These are phyloP conservation scores for Mesocricetus auratus DNA, from an alignment of 2,113 vertebrate genomes.

Conservation along the genomic window DNA sequence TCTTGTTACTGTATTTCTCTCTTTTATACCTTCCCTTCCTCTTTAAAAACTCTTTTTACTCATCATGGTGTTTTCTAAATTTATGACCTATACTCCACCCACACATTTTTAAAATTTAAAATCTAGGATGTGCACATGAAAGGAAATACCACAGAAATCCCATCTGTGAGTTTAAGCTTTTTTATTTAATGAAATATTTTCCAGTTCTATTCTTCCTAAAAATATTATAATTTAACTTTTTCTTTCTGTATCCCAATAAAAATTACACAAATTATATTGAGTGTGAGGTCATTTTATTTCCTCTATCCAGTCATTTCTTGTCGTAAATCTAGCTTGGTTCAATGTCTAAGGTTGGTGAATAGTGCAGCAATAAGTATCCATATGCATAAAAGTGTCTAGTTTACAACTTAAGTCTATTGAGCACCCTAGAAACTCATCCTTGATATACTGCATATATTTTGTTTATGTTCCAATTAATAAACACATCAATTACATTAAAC, in stretches of 20 bases:
- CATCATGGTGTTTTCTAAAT: neutral
- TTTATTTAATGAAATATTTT: neutral
- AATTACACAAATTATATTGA: neutral
- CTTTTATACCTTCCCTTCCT: neutral
- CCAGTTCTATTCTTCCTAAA: neutral
- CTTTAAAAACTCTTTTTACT: neutral
- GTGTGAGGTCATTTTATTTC: too few relatives aligned
- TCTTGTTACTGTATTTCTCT: neutral
- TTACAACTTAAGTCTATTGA: neutral
- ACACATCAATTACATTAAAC: neutral
- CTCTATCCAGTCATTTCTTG: neutral
- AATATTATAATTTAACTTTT: neutral
- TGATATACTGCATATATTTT: neutral
- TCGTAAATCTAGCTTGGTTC: neutral
- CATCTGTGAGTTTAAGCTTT: neutral
- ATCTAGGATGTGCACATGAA: neutral
- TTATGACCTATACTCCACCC: neutral
- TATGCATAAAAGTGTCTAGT: neutral
- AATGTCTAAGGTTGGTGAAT: neutral
- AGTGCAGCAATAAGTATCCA: neutral
- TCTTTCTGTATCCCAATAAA: neutral
- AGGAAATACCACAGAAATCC: neutral
- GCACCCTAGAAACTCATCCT: too few relatives aligned
- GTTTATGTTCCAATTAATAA: neutral
- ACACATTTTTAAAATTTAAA: neutral